A percentile compares a stretch with the other conserved stretches of the same genome.
phyloP scores from a whole-genome alignment of 2,113 vertebrate genomes.

The Echinops telfairi region DNA sequence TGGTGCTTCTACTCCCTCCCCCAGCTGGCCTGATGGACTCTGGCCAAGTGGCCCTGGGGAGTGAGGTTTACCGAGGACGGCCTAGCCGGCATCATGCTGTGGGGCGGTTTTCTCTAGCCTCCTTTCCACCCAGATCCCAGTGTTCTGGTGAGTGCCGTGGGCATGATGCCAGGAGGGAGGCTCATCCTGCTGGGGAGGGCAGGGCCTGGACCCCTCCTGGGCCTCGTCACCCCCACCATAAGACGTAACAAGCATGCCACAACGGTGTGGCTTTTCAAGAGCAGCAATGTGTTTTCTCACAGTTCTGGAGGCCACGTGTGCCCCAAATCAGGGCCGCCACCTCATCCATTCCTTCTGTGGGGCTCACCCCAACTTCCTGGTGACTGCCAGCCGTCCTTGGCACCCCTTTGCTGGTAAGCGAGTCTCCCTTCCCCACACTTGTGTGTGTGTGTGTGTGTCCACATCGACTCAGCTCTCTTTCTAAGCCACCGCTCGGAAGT shows the following conservation, averaged over 20 bases:
- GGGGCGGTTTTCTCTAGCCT: background rate
- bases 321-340: background rate
- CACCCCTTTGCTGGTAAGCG: background rate
- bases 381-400: background rate
- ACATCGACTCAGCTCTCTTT: background rate
- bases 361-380: background rate
- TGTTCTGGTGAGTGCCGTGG: background rate
- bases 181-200: background rate
- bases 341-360: background rate
- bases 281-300: background rate
- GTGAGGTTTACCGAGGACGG: background rate
- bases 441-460: background rate
- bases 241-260: background rate
- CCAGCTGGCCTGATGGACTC: background rate
- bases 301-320: background rate
- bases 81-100: background rate
- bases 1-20: background rate
- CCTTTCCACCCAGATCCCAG: background rate
- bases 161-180: rapidly evolving
- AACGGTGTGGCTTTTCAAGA: background rate
- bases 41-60: background rate
- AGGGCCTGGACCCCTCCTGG: background rate
- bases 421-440: background rate
- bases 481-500: background rate
- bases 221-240: background rate